These are phyloP conservation scores for Procambarus virginalis DNA, from an alignment of 1,140 invertebrate species.

Conservation along the genomic window DNA sequence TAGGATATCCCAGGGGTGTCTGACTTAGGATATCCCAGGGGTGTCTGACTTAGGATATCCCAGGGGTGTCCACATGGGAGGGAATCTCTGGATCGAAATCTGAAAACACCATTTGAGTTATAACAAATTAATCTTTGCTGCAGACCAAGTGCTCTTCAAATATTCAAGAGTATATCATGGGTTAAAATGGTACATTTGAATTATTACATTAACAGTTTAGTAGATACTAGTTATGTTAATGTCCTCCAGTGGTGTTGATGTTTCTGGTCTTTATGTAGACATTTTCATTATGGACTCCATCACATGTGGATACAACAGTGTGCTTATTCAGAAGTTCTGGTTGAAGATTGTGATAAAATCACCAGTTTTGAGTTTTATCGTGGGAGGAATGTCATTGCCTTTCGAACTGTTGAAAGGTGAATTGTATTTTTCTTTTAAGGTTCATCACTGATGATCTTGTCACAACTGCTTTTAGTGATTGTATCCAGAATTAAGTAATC, in stretches of 20 bases:
- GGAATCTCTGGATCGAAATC: slow-evolving; percentile 14
- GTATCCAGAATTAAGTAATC: slow-evolving; percentile 53
- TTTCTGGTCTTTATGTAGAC: slow-evolving; percentile 3
- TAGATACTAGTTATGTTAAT: neutral
- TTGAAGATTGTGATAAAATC: slow-evolving; percentile 52
- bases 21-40: too few species aligned
- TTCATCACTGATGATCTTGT: slow-evolving; percentile 58
- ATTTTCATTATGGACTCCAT: slow-evolving; percentile 42
- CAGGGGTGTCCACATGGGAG: slow-evolving; percentile 25
- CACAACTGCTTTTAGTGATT: slow-evolving; percentile 60
- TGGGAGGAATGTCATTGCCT: slow-evolving; percentile 3
- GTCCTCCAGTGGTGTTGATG: slow-evolving; percentile 10
- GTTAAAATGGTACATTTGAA: neutral
- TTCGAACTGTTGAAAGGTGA: slow-evolving; percentile 12
- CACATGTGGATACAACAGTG: slow-evolving; percentile 34
- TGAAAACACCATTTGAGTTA: slow-evolving; percentile 31
- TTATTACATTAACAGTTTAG: neutral
- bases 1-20: slow-evolving; percentile 21
- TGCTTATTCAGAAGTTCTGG: slow-evolving; percentile 55
- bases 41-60: too few species aligned
- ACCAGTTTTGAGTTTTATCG: slow-evolving; percentile 36
- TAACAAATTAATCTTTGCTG: slow-evolving; percentile 6
- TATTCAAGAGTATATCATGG: neutral
- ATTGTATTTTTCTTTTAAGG: slow-evolving; percentile 16
- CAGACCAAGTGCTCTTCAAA: neutral